These are phyloP conservation scores for Staurois parvus DNA, from an alignment of 2,797 vertebrate genomes.

Conservation along the genomic window DNA sequence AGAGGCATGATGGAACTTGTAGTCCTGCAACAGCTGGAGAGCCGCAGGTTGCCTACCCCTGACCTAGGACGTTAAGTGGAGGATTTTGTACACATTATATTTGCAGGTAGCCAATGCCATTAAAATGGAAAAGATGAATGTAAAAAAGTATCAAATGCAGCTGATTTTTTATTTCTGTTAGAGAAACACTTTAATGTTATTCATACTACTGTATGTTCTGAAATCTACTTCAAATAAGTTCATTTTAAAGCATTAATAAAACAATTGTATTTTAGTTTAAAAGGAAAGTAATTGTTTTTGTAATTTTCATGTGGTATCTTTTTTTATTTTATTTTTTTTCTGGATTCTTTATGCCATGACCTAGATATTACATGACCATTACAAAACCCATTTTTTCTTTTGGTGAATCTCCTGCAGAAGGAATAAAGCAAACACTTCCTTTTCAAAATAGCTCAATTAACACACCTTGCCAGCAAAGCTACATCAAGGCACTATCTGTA, in stretches of 20 bases:
- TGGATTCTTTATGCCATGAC: slow-evolving; percentile 8
- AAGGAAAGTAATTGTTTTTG: background rate
- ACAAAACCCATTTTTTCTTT: slow-evolving; percentile 26
- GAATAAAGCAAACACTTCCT: slow-evolving; percentile 14
- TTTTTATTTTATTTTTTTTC: background rate
- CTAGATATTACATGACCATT: slow-evolving; percentile 33
- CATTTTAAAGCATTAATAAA: background rate
- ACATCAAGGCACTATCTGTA: background rate
- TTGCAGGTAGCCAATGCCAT: no score
- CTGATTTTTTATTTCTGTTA: no score
- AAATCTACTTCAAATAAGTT: background rate
- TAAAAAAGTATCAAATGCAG: no score
- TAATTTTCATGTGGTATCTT: background rate
- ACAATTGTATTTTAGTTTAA: background rate
- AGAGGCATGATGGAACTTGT: no score
- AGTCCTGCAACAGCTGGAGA: no score
- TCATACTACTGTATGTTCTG: no score
- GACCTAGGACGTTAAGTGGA: no score
- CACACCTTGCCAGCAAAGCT: background rate
- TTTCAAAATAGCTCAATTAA: slow-evolving; percentile 18
- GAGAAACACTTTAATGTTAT: no score
- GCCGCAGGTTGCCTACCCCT: no score
- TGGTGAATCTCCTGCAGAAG: slow-evolving; percentile 6
- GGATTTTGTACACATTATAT: no score
- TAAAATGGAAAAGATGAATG: no score